Base-by-base conservation (phyloP, 2,797 vertebrate species). In the Micropoecilia bifurca region DNA sequence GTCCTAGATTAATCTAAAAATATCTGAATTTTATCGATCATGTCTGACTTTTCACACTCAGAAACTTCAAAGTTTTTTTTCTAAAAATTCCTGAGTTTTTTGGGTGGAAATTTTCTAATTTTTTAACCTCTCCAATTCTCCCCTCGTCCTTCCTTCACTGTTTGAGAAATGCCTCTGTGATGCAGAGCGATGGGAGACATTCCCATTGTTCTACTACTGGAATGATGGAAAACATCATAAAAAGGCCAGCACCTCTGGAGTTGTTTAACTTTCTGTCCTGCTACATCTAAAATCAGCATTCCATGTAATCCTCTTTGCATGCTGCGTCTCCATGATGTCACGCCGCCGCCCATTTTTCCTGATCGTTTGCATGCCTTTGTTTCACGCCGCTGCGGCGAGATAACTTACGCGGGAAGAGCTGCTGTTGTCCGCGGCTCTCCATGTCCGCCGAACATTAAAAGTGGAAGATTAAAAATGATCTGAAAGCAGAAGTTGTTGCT, bases 321-420 rank as follows among this genome's bases (percentile, higher is more conserved):
- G 71, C 59, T 9, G 30, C 22, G 13, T 77, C 76, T 74, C n/a
- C 30, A 0, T 57, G 63, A 74, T 41, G 83, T 80, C 73, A 74
- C 45, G n/a, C 9, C 20, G 36, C 33, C 5, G 16, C 57, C 36
- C 14, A 3, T n/a, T 57, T 61, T 75, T 47, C 71, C 57, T 77
- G 18, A 55, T 75, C 2, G 7, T 85, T 82, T 79, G 57, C 79
- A 85, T 75, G 77, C 55, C 47, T 69, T 59, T 28, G 3, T 59
- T 72, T 47, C 14, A 3, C 71, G 43, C 7, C 1, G 10, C 59
- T 13, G 30, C 4, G 46, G 39, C 39, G 25, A 33, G 22, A 59
- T 41, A 47, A 59, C 1, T 0, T 41, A 28, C 22, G 14, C 3
- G 7, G 33, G 33, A 41, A 77, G 22, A 16, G n/a, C 7, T 48